Conservation (phyloP, 2,888 invertebrate genomes). For the Acanthosepion pharaonis region DNA sequence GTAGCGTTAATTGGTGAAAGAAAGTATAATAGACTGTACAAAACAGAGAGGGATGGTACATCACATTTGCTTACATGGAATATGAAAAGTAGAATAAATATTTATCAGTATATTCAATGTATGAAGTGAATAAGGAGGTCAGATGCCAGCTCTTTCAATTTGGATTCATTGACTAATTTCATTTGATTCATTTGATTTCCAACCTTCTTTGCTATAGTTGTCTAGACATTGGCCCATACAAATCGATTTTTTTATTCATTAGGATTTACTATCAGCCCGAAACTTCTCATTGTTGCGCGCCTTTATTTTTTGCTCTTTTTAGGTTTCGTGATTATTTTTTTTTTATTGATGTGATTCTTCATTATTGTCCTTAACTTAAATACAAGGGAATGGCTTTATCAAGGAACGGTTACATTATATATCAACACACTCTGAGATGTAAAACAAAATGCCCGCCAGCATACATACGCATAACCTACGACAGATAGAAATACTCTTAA, state of each 20-base stretch:
- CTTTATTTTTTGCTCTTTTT: too few relatives aligned
- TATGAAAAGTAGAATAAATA: neutral
- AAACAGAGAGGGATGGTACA: too few relatives aligned
- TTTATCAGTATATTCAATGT: neutral
- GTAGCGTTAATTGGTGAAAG: too few relatives aligned
- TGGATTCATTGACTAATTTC: neutral
- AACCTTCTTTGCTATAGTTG: neutral
- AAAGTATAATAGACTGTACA: too few relatives aligned
- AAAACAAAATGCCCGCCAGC: too few relatives aligned
- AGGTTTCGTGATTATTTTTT: neutral
- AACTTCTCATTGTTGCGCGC: neutral
- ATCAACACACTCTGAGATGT: too few relatives aligned
- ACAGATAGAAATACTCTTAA: too few relatives aligned
- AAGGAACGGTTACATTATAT: neutral
- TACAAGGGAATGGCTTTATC: neutral
- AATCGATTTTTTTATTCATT: neutral
- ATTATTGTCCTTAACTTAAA: neutral
- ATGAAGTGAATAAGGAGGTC: neutral
- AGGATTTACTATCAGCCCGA: neutral
- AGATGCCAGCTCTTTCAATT: neutral
- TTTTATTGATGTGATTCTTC: neutral
- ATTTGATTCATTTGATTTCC: neutral
- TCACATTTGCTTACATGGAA: neutral
- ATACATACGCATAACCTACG: too few relatives aligned
- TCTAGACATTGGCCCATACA: neutral